Evolutionary conservation across 2,797 vertebrate genomes (phyloP).

Genomic region (Pelobates cultripes): DNA sequence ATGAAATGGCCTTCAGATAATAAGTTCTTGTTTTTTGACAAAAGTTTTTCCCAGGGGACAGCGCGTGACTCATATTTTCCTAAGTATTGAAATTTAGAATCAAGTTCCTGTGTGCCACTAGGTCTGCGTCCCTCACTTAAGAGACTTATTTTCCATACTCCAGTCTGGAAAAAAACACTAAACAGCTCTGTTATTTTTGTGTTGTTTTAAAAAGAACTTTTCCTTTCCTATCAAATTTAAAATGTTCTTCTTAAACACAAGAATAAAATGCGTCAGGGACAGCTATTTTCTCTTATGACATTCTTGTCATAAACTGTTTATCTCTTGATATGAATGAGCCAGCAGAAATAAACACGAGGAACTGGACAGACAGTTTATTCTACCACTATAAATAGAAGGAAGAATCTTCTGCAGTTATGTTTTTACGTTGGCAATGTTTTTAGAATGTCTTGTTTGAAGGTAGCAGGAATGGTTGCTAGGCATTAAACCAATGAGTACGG

Average conservation of each 20-base stretch:
- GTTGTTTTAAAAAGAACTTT: conserved; percentile 23
- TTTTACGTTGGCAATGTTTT: conserved; percentile 32
- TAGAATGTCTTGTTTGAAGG: conserved; percentile 39
- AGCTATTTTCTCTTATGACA: conserved; percentile 8
- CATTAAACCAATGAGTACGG: not conserved
- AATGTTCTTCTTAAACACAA: conserved; percentile 2
- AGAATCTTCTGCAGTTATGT: not conserved
- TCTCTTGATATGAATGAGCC: conserved; percentile 26
- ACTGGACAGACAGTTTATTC: conserved; percentile 35
- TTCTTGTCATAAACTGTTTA: conserved; percentile 31
- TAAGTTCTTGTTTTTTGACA: conserved; percentile 19
- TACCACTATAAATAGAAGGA: conserved; percentile 39
- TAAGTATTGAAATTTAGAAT: conserved; percentile 13
- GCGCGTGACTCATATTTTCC: conserved; percentile 39
- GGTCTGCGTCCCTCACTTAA: conserved; percentile 6
- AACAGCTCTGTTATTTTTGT: conserved; percentile 2
- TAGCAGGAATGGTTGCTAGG: conserved; percentile 34
- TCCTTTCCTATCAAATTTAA: conserved; percentile 21
- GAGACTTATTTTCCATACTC: conserved; percentile 36
- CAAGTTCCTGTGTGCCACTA: conserved; percentile 25
- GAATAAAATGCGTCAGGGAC: conserved; percentile 1
- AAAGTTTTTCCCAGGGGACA: conserved; percentile 19
- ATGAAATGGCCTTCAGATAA: conserved; percentile 17
- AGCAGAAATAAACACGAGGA: conserved; percentile 23
- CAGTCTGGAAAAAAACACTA: conserved; percentile 27